Evolutionary conservation across 2,888 invertebrate species (phyloP).

Genomic region (Meganola albula): DNA sequence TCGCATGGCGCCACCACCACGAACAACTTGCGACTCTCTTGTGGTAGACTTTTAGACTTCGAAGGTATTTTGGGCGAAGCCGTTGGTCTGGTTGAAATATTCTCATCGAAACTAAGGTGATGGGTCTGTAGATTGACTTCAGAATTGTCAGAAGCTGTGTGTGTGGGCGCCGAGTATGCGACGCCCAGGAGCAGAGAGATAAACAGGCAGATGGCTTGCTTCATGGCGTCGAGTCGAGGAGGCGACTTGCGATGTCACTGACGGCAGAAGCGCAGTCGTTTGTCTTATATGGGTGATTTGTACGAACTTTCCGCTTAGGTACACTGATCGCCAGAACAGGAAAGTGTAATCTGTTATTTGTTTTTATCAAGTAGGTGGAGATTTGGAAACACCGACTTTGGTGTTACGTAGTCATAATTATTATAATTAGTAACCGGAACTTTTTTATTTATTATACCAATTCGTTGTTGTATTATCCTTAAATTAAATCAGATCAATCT

Average conservation of each 20-base stretch:
- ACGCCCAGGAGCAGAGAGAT: slow-evolving; percentile 10
- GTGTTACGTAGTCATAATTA: too few relatives aligned
- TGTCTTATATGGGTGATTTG: slow-evolving; percentile 14
- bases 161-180: slow-evolving; percentile 10
- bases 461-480: too few relatives aligned
- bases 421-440: too few relatives aligned
- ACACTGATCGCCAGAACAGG: slow-evolving; percentile 17
- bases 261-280: too few relatives aligned
- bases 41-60: slow-evolving; percentile 7
- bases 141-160: too few relatives aligned
- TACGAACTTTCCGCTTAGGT: slow-evolving; percentile 25
- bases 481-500: too few relatives aligned
- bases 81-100: background rate
- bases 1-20: slow-evolving; percentile 23
- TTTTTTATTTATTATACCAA: too few relatives aligned
- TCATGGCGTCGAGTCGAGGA: slow-evolving; percentile 6
- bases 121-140: too few relatives aligned
- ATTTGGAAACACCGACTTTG: too few relatives aligned
- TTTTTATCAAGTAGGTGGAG: too few relatives aligned
- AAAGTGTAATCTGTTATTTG: slow-evolving; percentile 5
- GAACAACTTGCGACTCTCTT: slow-evolving; percentile 21
- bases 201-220: slow-evolving; percentile 16
- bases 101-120: background rate
- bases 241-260: too few relatives aligned
- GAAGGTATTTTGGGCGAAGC: background rate